A percentile compares a stretch with the other conserved stretches of the same genome.
These are phyloP conservation scores for Myopa testacea DNA, from an alignment of 2,888 invertebrate species.

Conservation along the genomic window DNA sequence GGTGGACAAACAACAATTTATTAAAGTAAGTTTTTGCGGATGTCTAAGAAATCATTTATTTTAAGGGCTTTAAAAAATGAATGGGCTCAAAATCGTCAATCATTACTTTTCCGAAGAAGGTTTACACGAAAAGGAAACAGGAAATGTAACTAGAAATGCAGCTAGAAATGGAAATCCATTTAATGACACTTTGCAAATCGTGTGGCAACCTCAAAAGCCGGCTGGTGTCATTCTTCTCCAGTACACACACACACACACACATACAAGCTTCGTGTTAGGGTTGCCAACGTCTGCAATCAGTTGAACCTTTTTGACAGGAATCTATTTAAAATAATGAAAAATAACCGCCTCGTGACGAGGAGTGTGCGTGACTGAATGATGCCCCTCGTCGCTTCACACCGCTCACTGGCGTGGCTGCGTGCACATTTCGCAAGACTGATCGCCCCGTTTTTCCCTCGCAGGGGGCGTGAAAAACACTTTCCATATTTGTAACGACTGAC, in stretches of 20 bases:
- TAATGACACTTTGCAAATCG: constrained; percentile 7
- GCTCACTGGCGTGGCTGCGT: too few species aligned
- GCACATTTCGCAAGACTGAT: background rate
- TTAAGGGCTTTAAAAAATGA: background rate
- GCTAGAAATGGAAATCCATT: background rate
- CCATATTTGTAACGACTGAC: constrained; percentile 40
- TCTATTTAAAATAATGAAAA: constrained; percentile 48
- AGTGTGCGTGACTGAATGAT: constrained; percentile 48
- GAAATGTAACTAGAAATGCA: background rate
- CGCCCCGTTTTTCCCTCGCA: constrained; percentile 2
- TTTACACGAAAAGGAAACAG: background rate
- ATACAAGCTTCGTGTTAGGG: background rate
- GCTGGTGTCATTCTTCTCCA: too few species aligned
- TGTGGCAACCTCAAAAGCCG: background rate
- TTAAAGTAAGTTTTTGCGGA: background rate
- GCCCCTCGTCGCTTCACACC: background rate
- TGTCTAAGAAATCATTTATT: background rate
- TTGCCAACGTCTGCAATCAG: constrained; percentile 5
- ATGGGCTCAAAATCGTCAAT: background rate
- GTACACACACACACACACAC: too few species aligned
- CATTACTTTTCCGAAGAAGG: background rate
- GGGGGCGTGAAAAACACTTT: constrained; percentile 38
- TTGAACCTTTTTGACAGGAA: constrained; percentile 43
- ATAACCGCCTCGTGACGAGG: constrained; percentile 40
- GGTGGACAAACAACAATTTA: constrained; percentile 8